Evolutionary conservation across 1,140 invertebrate genomes (phyloP), one percentile per base, ranked within the genome.

Genomic region (Drosophila funebris): DNA sequence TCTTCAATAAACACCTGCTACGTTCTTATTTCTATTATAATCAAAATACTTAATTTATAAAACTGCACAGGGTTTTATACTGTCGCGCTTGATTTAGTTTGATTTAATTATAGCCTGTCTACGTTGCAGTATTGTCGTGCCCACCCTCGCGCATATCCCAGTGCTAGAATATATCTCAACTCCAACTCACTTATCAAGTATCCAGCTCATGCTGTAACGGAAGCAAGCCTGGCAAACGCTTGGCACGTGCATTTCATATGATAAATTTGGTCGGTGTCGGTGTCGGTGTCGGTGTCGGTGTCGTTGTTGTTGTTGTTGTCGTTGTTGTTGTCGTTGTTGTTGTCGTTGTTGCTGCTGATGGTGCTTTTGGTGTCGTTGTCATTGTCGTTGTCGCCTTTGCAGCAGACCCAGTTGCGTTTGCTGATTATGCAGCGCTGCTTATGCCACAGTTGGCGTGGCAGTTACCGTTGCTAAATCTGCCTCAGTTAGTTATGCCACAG

Each of bases 221-320:
- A 85, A 87, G 78, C 74, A 76, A 60, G 44, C 29, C 62, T 63
- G 82, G 77, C 82, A 81, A 87, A 75, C 74, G 82, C 82, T 68
- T 78, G 73, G 74, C 82, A 85, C 82, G 82, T 85, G 82, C 82
- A 87, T 82, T 85, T 82, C 82, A 87, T 85, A 78, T 87, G 82
- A 85, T 85, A 85, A 83, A 82, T 82, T 79, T 83, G 71, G 66
- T 62, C 78, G 62, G 66, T 84, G 76, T 72, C 63, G 67, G 39
- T 63, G 41, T 62, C 60, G 48, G 54, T 63, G 74, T 66, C 7
- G 53, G n/a, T 60, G 53, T 75, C 53, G 52, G 57, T 76, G 58
- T 61, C 58, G 58, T 50, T 60, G 60, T 36, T 54, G 66, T 48
- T 75, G 71, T 57, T 79, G 54, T 50, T 76, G 74, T 66, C 7